Conservation (phyloP, 2,113 vertebrate genomes). For the Nyctereutes procyonoides region DNA sequence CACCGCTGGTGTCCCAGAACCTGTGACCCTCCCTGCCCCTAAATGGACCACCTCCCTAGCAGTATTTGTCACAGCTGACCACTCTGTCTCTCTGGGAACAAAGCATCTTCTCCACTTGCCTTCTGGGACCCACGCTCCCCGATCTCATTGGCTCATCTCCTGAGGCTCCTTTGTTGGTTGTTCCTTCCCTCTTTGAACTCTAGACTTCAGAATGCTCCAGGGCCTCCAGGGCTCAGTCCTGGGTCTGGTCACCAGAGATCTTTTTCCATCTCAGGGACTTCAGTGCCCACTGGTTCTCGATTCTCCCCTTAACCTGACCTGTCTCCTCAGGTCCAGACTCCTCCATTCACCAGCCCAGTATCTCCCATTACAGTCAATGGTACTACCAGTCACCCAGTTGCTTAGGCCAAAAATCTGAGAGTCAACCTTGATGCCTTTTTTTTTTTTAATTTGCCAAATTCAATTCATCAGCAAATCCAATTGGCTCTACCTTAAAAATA, state of each 20-base stretch:
- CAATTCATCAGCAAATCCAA: not conserved
- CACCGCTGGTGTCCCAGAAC: fast-evolving
- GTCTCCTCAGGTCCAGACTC: not conserved
- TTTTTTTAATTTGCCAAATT: not conserved
- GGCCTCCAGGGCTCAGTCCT: not conserved
- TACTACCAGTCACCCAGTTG: not conserved
- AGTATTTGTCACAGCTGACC: not conserved
- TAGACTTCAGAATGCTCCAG: not conserved
- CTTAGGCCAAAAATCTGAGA: not conserved
- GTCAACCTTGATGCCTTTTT: not conserved
- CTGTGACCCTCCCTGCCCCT: not conserved
- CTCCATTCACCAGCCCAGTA: not conserved
- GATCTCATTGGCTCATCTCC: not conserved
- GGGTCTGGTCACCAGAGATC: not conserved
- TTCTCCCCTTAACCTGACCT: not conserved
- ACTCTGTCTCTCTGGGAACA: not conserved
- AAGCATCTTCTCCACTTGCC: not conserved
- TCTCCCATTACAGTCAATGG: not conserved
- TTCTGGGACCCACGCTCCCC: not conserved
- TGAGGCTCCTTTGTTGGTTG: not conserved
- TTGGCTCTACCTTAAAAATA: not conserved
- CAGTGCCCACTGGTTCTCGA: not conserved
- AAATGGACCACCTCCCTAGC: fast-evolving
- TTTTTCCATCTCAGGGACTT: not conserved
- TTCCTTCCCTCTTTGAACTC: not conserved